Evolutionary conservation across 2,888 invertebrate species (phyloP).

Genomic region (Chalcis sispes): DNA sequence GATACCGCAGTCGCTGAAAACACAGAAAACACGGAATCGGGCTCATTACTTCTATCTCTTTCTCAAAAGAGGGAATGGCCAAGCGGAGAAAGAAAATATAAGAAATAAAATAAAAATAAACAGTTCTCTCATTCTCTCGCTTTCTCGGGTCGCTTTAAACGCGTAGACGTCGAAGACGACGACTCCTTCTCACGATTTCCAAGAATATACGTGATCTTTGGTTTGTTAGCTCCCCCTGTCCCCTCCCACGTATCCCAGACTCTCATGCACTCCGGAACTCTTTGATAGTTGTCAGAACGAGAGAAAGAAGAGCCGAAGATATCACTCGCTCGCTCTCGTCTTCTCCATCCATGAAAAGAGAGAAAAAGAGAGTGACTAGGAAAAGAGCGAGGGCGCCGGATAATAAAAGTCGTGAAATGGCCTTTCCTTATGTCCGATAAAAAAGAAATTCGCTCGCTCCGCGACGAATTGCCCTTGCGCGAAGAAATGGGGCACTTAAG

Average conservation of each 20-base stretch:
- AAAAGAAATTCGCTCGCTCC: slow-evolving; percentile 21
- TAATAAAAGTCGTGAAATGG: slow-evolving; percentile 52
- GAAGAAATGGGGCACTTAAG: slow-evolving; percentile 39
- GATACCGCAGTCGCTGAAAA: slow-evolving; percentile 70
- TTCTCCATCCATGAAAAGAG: no score
- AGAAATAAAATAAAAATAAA: background rate
- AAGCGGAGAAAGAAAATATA: background rate
- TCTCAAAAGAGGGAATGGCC: slow-evolving; percentile 39
- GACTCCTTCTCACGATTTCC: slow-evolving; percentile 67
- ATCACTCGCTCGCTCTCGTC: no score
- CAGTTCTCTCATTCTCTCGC: background rate
- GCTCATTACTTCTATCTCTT: slow-evolving; percentile 73
- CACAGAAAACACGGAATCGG: slow-evolving; percentile 73
- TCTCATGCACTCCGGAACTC: slow-evolving; percentile 64
- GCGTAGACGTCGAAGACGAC: slow-evolving; percentile 16
- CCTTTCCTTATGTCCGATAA: slow-evolving; percentile 48
- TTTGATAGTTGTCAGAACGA: slow-evolving; percentile 64
- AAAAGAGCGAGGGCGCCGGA: no score
- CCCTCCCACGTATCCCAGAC: background rate
- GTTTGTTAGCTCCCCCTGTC: slow-evolving; percentile 15
- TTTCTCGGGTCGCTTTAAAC: background rate
- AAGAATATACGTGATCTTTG: slow-evolving; percentile 62
- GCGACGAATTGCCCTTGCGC: slow-evolving; percentile 46
- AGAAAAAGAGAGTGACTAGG: no score
- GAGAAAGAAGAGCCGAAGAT: background rate